Conservation (phyloP, 2,113 vertebrate genomes). For the Bettongia penicillata region DNA sequence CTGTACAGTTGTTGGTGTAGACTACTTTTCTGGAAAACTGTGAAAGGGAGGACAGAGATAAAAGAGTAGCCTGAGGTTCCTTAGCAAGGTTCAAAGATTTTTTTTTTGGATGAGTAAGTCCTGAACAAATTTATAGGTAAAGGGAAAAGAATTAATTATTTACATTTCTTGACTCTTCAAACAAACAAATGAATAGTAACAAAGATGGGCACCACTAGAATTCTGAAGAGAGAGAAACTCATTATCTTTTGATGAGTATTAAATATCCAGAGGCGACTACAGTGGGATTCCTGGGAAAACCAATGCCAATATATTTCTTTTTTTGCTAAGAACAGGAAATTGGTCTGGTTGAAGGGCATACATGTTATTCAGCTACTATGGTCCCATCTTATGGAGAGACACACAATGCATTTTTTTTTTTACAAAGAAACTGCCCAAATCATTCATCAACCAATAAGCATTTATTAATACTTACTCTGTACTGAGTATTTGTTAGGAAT, state of each 20-base stretch:
- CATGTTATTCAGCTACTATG: background rate
- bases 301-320: background rate
- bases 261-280: background rate
- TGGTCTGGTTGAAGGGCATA: background rate
- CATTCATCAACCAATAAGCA: background rate
- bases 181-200: background rate
- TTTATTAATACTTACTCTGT: background rate
- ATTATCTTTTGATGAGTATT: background rate
- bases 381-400: background rate
- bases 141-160: background rate
- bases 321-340: background rate
- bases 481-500: background rate
- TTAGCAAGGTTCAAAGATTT: background rate
- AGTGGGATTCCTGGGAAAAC: background rate
- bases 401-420: background rate
- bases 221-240: background rate
- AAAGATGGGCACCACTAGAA: background rate
- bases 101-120: background rate
- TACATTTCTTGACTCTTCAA: background rate
- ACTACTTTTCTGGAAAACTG: background rate
- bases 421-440: background rate
- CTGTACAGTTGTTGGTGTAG: background rate
- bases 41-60: background rate
- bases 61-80: background rate
- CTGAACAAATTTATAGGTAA: background rate